These are phyloP conservation scores for Danio tinwini DNA, from an alignment of 2,797 vertebrate genomes.

Conservation along the genomic window DNA sequence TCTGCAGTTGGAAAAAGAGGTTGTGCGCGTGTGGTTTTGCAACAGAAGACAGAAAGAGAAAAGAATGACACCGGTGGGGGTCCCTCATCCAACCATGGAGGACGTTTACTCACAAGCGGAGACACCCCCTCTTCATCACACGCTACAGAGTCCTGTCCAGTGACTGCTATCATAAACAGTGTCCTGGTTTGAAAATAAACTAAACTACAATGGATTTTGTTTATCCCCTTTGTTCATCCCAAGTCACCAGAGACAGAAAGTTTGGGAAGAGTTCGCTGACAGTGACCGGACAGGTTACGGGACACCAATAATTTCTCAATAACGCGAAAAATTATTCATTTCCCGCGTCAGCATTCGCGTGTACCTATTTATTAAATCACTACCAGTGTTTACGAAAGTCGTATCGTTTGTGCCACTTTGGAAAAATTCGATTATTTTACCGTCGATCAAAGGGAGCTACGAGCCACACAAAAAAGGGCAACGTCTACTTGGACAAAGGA, in stretches of 20 bases:
- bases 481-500: slow-evolving; percentile 77
- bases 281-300: slow-evolving; percentile 73
- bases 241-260: slow-evolving; percentile 73
- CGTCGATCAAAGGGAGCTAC: slow-evolving; percentile 70
- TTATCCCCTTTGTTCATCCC: slow-evolving; percentile 77
- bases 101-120: slow-evolving; percentile 97
- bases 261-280: slow-evolving; percentile 75
- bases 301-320: slow-evolving; percentile 60
- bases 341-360: slow-evolving; percentile 69
- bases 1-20: slow-evolving; percentile 99
- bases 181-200: slow-evolving; percentile 68
- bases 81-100: slow-evolving; percentile 96
- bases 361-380: slow-evolving; percentile 77
- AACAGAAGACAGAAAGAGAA: slow-evolving; percentile 99
- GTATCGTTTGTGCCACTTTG: slow-evolving; percentile 67
- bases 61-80: slow-evolving; percentile 96
- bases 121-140: slow-evolving; percentile 91
- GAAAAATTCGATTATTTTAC: slow-evolving; percentile 65
- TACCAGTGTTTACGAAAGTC: slow-evolving; percentile 82
- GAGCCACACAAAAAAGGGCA: slow-evolving; percentile 70
- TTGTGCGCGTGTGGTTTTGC: slow-evolving; percentile 99
- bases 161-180: slow-evolving; percentile 87
- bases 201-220: slow-evolving; percentile 81
- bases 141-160: slow-evolving; percentile 94
- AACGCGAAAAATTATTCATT: slow-evolving; percentile 64